Evolutionary conservation across 1,140 invertebrate species (phyloP), one percentile per base, ranked within the genome.

Genomic region (Alviniconcha marisindica): DNA sequence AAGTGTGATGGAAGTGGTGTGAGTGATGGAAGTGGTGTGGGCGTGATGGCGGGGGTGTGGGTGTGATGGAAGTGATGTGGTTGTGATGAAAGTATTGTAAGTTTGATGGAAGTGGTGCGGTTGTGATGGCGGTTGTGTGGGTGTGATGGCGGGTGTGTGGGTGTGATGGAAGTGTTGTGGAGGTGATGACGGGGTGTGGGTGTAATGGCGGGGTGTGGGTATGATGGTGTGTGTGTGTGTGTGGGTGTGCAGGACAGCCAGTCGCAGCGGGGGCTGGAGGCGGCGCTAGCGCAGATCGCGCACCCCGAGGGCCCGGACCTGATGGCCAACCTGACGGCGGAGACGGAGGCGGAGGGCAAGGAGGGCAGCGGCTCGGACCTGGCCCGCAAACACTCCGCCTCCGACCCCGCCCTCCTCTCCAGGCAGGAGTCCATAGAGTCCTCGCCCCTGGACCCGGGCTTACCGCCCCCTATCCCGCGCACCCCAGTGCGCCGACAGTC

Each of bases 261-360:
- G 10, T 63, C 60, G 5, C 31, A 38, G 18, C 66, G 40, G 7
- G 66, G 60, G 2, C 69, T 85, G 44, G 84, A 85, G 5, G 81
- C 81, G 28, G 81, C 76, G 51, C 54, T 85, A 63, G 84, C 81
- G 7, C 84, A 85, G 74, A 85, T 85, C 38, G 84, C 84, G 21
- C 60, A 80, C 33, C 81, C 84, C 0, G 84, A 85, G 36, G 76
- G 81, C 10, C 60, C 73, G 5, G 84, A 82, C 42, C 28, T 78
- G n/a, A 73, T 76, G 74, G 69, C 78, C 78, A 80, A 66, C 78
- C 56, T 80, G 38, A 66, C 56, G 56, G 21, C 15, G 51, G 83
- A 81, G 15, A 38, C 71, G 28, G 83, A 80, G 40, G 48, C n/a
- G n/a, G 81, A 82, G n/a, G 42, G 31, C 5, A n/a, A 28, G 40